A percentile compares a stretch with the other conserved stretches of the same genome.
Conservation (phyloP, 64 coral and sea anemone species). For the Pachyseris speciosa region DNA sequence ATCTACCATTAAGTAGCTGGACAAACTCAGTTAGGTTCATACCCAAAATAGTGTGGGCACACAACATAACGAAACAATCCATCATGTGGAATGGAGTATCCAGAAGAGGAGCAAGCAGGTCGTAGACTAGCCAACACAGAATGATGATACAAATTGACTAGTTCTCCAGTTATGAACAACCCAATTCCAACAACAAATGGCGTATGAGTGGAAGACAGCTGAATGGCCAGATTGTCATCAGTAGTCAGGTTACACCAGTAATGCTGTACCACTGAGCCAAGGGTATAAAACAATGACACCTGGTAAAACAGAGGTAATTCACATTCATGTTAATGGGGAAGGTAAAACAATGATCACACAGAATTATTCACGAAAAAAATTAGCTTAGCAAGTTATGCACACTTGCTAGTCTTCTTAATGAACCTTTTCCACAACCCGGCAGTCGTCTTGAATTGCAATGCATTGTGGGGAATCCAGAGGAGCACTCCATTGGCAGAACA, state of each 20-base stretch:
- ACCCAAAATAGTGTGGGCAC: constrained; percentile 92
- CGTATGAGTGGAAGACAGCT: constrained; percentile 59
- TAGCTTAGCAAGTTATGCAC: no score
- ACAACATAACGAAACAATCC: constrained; percentile 77
- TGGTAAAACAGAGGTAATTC: constrained; percentile 1
- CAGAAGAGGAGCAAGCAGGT: constrained; percentile 48
- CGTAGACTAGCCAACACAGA: constrained; percentile 49
- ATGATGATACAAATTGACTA: constrained; percentile 83
- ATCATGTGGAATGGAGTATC: constrained; percentile 73
- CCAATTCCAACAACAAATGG: constrained; percentile 44
- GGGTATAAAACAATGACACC: constrained; percentile 69
- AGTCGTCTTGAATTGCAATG: no score
- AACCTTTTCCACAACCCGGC: no score
- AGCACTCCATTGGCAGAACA: no score
- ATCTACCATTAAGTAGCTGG: not conserved
- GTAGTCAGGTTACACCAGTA: constrained; percentile 95
- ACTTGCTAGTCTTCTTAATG: no score
- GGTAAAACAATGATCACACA: no score
- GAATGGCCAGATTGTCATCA: constrained; percentile 13
- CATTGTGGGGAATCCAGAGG: no score
- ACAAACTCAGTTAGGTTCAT: not conserved
- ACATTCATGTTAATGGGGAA: not conserved
- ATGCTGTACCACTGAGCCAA: constrained; percentile 81
- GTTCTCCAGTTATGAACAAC: constrained; percentile 67
- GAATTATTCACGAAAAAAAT: no score